These are phyloP conservation scores for Podabrus alpinus DNA, from an alignment of 2,888 invertebrate species.

Conservation along the genomic window DNA sequence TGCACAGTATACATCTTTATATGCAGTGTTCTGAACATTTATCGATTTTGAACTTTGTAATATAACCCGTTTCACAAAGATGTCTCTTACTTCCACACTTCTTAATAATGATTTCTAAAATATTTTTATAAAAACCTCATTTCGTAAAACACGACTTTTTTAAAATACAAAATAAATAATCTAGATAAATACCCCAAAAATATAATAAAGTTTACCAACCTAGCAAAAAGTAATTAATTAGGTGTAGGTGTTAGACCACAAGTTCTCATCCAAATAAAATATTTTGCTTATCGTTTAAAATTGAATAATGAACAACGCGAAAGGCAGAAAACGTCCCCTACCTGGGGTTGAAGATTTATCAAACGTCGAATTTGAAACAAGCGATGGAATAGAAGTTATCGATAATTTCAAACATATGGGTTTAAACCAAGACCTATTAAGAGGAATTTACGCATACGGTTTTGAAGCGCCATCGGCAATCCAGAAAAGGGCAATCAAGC, in stretches of 20 bases:
- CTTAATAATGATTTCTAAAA: background rate
- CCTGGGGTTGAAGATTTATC: slow-evolving; percentile 78
- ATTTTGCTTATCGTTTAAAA: no score
- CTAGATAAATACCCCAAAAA: no score
- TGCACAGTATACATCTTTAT: background rate
- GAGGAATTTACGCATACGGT: slow-evolving; percentile 98
- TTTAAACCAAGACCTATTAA: slow-evolving; percentile 87
- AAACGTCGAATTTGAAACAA: slow-evolving; percentile 98
- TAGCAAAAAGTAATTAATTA: background rate
- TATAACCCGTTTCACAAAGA: background rate
- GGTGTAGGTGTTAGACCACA: no score
- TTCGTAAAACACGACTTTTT: no score
- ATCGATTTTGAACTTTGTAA: background rate
- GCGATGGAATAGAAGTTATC: slow-evolving; percentile 98
- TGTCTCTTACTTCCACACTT: background rate
- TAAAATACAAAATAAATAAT: no score
- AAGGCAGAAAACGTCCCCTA: background rate
- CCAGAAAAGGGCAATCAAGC: slow-evolving; percentile 94
- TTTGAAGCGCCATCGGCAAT: slow-evolving; percentile 99
- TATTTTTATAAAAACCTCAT: no score
- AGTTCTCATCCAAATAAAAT: no score
- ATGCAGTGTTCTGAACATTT: background rate
- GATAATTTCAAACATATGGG: slow-evolving; percentile 96
- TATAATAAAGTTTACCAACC: background rate
- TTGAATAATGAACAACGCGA: background rate